These are phyloP conservation scores for Electrona antarctica DNA, from an alignment of 2,113 vertebrate genomes.

Conservation along the genomic window DNA sequence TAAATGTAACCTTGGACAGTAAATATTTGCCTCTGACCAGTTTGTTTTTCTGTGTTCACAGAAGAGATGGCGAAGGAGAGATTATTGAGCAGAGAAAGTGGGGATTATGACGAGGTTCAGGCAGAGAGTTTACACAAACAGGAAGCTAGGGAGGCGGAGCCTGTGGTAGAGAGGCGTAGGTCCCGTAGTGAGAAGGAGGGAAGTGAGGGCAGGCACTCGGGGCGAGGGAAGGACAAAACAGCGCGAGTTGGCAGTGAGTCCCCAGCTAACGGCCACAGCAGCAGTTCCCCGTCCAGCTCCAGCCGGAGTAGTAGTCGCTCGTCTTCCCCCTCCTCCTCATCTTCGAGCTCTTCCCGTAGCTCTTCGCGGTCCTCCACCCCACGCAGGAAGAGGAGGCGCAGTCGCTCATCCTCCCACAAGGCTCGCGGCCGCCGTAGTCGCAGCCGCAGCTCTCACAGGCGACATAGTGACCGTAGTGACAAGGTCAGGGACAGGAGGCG, in stretches of 20 bases:
- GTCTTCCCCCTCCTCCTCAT: conserved; percentile 89
- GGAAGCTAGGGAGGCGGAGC: conserved; percentile 88
- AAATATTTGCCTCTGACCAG: background rate
- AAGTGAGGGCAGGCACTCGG: conserved; percentile 84
- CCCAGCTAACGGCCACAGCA: conserved; percentile 85
- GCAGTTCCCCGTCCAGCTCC: conserved; percentile 87
- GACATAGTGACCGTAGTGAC: conserved; percentile 79
- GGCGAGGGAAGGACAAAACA: conserved; percentile 84
- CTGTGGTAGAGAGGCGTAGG: conserved; percentile 88
- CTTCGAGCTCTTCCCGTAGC: conserved; percentile 89
- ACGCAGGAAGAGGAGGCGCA: conserved; percentile 69
- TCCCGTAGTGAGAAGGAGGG: conserved; percentile 83
- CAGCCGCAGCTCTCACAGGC: conserved; percentile 86
- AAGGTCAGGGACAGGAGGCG: conserved; percentile 87
- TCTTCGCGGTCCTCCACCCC: conserved; percentile 91
- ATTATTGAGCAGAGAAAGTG: conserved; percentile 87
- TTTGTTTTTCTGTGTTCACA: conserved; percentile 65
- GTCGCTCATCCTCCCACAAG: conserved; percentile 88
- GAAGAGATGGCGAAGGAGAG: conserved; percentile 90
- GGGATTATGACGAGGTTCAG: conserved; percentile 87
- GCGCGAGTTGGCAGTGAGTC: conserved; percentile 80
- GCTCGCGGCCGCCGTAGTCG: conserved; percentile 83
- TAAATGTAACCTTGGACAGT: background rate
- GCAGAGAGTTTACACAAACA: conserved; percentile 83
- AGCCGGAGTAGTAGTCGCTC: conserved; percentile 86